These are phyloP conservation scores for Parazoanthus darwini DNA, from an alignment of 92 coral and sea anemone genomes.

Conservation along the genomic window DNA sequence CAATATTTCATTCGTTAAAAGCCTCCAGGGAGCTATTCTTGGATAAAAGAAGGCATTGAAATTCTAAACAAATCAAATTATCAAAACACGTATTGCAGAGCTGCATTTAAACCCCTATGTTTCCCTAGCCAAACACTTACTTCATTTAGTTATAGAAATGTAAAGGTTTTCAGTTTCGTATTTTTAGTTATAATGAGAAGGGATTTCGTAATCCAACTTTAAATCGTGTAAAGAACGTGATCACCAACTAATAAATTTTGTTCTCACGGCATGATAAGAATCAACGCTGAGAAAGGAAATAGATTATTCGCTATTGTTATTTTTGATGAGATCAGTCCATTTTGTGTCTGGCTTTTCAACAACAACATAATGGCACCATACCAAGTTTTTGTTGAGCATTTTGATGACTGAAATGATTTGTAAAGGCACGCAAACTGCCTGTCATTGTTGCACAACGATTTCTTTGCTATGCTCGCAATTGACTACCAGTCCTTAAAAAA, in stretches of 20 bases:
- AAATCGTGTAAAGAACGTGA: neutral
- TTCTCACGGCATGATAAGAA: neutral
- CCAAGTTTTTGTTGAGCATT: neutral
- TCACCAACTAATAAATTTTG: neutral
- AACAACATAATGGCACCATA: neutral
- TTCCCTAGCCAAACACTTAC: neutral
- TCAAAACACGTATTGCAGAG: neutral
- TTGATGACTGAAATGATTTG: neutral
- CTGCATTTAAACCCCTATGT: too few relatives aligned
- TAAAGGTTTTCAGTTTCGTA: too few relatives aligned
- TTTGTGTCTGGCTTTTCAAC: neutral
- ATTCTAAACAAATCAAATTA: neutral
- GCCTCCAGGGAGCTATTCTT: conserved; percentile 1
- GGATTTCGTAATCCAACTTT: too few relatives aligned
- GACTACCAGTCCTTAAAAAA: neutral
- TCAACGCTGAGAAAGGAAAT: neutral
- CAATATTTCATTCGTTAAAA: neutral
- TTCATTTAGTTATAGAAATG: too few relatives aligned
- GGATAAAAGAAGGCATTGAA: neutral
- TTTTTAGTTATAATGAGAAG: too few relatives aligned
- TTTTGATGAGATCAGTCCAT: neutral
- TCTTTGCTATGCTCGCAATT: neutral
- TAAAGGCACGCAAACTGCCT: neutral
- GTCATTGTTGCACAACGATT: neutral
- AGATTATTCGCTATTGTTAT: too few relatives aligned